A percentile compares a stretch with the other conserved stretches of the same genome.
These are phyloP conservation scores for Dysdera silvatica DNA, from an alignment of 1,140 invertebrate genomes.

Conservation along the genomic window DNA sequence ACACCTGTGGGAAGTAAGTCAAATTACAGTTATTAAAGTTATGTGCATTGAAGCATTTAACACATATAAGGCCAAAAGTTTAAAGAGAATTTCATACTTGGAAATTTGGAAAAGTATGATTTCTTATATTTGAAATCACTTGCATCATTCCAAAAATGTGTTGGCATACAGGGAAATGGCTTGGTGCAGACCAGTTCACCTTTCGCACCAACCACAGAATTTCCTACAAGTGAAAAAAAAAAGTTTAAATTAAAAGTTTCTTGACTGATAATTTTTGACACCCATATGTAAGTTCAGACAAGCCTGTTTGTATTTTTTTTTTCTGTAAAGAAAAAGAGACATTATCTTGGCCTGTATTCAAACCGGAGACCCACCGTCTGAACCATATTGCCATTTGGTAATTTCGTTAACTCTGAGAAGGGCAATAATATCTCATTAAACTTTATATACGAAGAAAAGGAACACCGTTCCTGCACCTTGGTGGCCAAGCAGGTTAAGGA, in stretches of 20 bases:
- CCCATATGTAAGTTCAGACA: neutral
- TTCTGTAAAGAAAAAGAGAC: neutral
- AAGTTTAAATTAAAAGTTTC: no score
- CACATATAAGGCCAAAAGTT: neutral
- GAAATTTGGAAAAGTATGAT: slow-evolving; percentile 51
- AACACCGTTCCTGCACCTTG: no score
- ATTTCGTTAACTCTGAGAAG: no score
- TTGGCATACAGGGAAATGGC: slow-evolving; percentile 56
- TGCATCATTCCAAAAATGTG: slow-evolving; percentile 52
- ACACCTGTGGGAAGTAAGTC: neutral
- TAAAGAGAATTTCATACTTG: slow-evolving; percentile 34
- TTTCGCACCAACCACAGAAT: slow-evolving; percentile 46
- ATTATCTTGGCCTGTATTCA: no score
- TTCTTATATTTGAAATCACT: slow-evolving; percentile 49
- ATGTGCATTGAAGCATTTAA: neutral
- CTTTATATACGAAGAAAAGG: no score
- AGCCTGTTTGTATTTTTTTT: neutral
- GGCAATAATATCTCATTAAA: no score
- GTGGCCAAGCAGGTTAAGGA: no score
- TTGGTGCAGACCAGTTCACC: slow-evolving; percentile 53
- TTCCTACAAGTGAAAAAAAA: slow-evolving; percentile 37
- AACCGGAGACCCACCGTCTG: no score
- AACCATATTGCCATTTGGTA: no score
- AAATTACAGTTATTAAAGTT: neutral
- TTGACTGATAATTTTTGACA: neutral